Percentiles rank a stretch among this genome's conserved stretches.
Evolutionary conservation across 1,140 invertebrate genomes (phyloP).

Genomic region (Himalopsyche phryganea): DNA sequence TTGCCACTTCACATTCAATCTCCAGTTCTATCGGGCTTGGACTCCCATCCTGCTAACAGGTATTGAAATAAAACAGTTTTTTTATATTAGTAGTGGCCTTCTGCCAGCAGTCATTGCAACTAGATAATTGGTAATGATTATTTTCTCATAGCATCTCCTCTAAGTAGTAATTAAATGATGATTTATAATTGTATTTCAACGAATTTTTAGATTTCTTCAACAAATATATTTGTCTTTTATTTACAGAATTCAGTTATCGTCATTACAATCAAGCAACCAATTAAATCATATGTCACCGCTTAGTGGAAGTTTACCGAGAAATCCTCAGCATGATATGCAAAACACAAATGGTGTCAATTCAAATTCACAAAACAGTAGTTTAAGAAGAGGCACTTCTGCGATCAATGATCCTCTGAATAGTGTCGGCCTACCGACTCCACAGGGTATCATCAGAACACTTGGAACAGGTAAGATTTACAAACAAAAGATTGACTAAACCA

Average conservation of each 20-base stretch:
- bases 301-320: constrained; percentile 39
- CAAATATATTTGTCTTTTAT: neutral
- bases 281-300: constrained; percentile 5
- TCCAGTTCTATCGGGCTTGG: constrained; percentile 43
- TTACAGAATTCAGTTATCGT: constrained; percentile 17
- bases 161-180: too few relatives aligned
- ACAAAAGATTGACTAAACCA: neutral
- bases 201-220: too few relatives aligned
- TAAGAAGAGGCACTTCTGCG: constrained; percentile 43
- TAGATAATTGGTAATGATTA: too few relatives aligned
- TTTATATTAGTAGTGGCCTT: too few relatives aligned
- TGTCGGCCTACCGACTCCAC: constrained; percentile 37
- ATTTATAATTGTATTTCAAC: too few relatives aligned
- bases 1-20: constrained; percentile 50
- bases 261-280: constrained; percentile 19
- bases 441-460: constrained; percentile 1
- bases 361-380: constrained; percentile 47
- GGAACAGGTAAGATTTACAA: constrained; percentile 5
- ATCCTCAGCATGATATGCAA: too few relatives aligned
- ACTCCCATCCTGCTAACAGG: constrained; percentile 35
- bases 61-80: neutral
- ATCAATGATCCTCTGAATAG: constrained; percentile 45
- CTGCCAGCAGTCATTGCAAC: too few relatives aligned
- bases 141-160: too few relatives aligned
- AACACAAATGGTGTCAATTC: constrained; percentile 43